A percentile compares a stretch with the other conserved stretches of the same genome.
phyloP scores from a whole-genome alignment of 2,113 vertebrate genomes.

The Pleuronectes platessa region DNA sequence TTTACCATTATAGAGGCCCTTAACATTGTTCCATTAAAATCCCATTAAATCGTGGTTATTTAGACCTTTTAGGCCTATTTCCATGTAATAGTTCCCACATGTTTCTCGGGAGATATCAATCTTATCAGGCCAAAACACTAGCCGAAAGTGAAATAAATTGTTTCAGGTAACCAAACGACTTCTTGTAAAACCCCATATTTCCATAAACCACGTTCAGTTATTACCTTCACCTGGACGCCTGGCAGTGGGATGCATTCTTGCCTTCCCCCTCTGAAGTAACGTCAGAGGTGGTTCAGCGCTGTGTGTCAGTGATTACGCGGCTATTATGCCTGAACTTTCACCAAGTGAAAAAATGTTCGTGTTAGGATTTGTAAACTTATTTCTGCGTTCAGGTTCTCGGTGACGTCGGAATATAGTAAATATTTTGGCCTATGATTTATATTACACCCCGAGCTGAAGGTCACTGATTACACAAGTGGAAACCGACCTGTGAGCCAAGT shows the following conservation, averaged over 20 bases:
- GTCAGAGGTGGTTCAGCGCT: constrained; percentile 18
- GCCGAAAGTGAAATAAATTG: constrained; percentile 34
- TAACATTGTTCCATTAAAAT: constrained; percentile 58
- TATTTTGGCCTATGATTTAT: constrained; percentile 19
- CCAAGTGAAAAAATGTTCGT: neutral
- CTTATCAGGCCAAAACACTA: constrained; percentile 57
- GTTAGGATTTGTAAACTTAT: constrained; percentile 23
- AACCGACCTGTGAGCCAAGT: constrained; percentile 33
- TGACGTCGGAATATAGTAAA: constrained; percentile 20
- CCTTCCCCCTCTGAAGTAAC: constrained; percentile 1
- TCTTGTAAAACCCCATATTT: constrained; percentile 62
- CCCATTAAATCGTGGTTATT: constrained; percentile 63
- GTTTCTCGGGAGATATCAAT: constrained; percentile 64
- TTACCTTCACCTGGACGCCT: constrained; percentile 35
- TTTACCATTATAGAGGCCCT: constrained; percentile 45
- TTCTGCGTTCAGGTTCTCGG: constrained; percentile 8
- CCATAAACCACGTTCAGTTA: constrained; percentile 38
- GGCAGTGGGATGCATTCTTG: constrained; percentile 1
- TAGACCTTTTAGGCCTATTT: constrained; percentile 59
- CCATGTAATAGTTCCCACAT: constrained; percentile 67
- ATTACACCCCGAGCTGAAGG: constrained; percentile 17
- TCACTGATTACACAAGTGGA: constrained; percentile 26
- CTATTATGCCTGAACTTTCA: constrained; percentile 1
- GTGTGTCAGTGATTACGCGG: constrained; percentile 6
- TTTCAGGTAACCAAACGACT: constrained; percentile 57